Base-by-base conservation (phyloP, 2,797 vertebrate species). In the Falco berigora region DNA sequence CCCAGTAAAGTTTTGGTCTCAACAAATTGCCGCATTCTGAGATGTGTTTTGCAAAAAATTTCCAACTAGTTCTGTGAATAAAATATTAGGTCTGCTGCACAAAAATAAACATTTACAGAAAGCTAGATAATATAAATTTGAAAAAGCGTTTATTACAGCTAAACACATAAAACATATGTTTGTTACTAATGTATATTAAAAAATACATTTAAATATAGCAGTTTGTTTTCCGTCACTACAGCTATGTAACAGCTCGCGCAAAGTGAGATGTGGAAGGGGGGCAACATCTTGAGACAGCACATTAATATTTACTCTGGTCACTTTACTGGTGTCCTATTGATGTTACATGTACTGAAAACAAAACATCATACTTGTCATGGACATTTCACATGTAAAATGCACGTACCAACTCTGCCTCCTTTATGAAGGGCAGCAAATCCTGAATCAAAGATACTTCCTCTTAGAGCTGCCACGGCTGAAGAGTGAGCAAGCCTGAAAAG, bases 121-220 rank as follows among this genome's bases (percentile, higher is more conserved):
- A 92, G 56, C 15, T 79, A 73, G 50, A 76, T 62, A 87, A 85
- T 47, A 89, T 42, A 85, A 53, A 73, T 81, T 71, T 71, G 20
- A 75, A 90, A 77, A 77, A 52, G n/a, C 34, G 47, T 53, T 91
- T 92, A 86, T 93, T 95, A 85, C 75, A 90, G 53, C 76, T 83
- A 91, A 95, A 68, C 59, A 86, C 78, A 82, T 32, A 67, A 89
- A 93, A 74, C 68, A 83, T 74, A 92, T 59, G 75, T 68, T 89
- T 88, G 75, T 77, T 92, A 53, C 49, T 86, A 80, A 83, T 27
- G 22, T 83, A 81, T 80, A 80, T 75, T 77, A 83, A 90, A 90
- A 96, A 91, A 62, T 30, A 71, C 3, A n/a, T 66, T 86, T 90
- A 92, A 93, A 96, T 80, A 68, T n/a, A 95, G 81, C 62, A 77